A percentile compares a stretch with the other conserved stretches of the same genome.
Conservation (phyloP, 2,113 vertebrate genomes). For the Toxotes chatareus region DNA sequence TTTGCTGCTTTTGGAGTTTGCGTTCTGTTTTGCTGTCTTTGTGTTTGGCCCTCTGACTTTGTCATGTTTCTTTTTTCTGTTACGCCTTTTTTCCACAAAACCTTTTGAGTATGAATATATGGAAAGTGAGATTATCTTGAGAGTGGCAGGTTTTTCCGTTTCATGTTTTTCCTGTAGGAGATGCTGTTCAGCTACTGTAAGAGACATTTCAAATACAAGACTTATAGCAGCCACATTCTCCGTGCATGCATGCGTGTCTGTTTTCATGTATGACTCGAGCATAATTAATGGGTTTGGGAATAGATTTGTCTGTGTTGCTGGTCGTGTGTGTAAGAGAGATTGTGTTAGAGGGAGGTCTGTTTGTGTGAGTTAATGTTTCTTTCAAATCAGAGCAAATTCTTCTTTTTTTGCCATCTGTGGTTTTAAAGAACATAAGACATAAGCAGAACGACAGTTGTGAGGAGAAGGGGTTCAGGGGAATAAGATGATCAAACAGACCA, state of each 20-base stretch:
- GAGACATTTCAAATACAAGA: neutral
- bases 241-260: slow-evolving; percentile 13
- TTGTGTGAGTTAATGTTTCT: slow-evolving; percentile 21
- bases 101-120: neutral
- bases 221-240: slow-evolving; percentile 9
- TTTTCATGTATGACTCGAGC: slow-evolving; percentile 20
- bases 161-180: slow-evolving; percentile 65
- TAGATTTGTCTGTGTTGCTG: slow-evolving; percentile 12
- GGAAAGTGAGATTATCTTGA: neutral
- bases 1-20: neutral
- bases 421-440: slow-evolving; percentile 27
- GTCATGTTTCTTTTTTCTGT: neutral
- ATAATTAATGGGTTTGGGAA: slow-evolving; percentile 43
- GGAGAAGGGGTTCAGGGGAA: slow-evolving; percentile 8
- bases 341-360: slow-evolving; percentile 10
- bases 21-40: neutral
- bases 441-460: neutral
- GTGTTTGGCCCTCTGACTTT: neutral
- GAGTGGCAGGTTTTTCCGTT: slow-evolving; percentile 14
- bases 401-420: neutral
- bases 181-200: slow-evolving; percentile 70
- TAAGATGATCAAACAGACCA: slow-evolving; percentile 44
- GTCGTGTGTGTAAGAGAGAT: neutral
- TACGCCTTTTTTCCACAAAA: neutral
- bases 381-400: slow-evolving; percentile 30